These are phyloP conservation scores for Coracias cyanogaster DNA, from an alignment of 2,797 vertebrate genomes.

Conservation along the genomic window DNA sequence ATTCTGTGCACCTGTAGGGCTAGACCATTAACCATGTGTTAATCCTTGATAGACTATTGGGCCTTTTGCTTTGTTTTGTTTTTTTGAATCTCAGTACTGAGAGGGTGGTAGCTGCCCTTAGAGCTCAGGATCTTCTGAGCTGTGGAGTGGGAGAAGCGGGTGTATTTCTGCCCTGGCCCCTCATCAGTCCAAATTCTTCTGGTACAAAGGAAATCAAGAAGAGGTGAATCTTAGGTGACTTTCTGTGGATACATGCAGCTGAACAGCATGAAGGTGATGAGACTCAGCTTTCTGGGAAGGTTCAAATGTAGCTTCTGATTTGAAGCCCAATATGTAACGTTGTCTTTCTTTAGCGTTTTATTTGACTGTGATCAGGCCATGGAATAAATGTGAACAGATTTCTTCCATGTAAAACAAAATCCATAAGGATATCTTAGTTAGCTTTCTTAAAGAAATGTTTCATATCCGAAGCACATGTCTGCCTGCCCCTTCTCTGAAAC, in stretches of 20 bases:
- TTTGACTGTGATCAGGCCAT: background rate
- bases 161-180: background rate
- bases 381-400: background rate
- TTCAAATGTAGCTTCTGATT: background rate
- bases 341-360: background rate
- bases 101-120: background rate
- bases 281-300: background rate
- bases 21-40: background rate
- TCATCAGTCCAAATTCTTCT: background rate
- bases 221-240: background rate
- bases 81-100: no score
- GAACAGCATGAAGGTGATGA: background rate
- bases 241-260: background rate
- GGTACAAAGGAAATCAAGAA: background rate
- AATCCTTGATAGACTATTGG: background rate
- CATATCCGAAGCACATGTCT: background rate
- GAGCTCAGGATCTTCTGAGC: background rate
- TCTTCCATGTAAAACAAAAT: background rate
- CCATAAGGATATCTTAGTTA: background rate
- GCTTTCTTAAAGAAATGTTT: background rate
- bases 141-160: background rate
- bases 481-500: background rate
- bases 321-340: background rate
- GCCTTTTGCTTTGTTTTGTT: no score
- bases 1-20: fast-evolving